phyloP scores from a whole-genome alignment of 2,888 invertebrate species.

The Bombyx huttoni region DNA sequence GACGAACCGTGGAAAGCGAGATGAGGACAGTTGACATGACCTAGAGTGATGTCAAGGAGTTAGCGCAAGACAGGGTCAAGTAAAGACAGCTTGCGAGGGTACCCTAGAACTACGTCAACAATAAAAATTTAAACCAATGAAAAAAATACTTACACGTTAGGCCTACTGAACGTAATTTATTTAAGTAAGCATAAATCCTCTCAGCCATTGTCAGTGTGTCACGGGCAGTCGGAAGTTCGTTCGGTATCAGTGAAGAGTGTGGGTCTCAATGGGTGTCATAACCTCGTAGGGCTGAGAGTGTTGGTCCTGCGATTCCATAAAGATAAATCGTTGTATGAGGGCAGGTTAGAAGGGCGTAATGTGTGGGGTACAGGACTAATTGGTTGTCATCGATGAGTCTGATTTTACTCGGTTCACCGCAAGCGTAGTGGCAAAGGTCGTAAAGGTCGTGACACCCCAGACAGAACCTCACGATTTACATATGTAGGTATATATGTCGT shows the following conservation, averaged over 20 bases:
- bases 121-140: too few relatives aligned
- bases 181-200: conserved; percentile 31
- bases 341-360: conserved; percentile 31
- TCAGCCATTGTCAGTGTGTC: conserved; percentile 36
- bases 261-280: conserved; percentile 29
- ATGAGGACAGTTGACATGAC: too few relatives aligned
- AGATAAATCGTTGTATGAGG: conserved; percentile 53
- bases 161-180: conserved; percentile 16
- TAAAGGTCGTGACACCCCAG: too few relatives aligned
- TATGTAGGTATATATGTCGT: too few relatives aligned
- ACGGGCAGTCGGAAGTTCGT: conserved; percentile 25
- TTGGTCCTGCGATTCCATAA: conserved; percentile 47
- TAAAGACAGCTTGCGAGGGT: too few relatives aligned
- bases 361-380: conserved; percentile 49
- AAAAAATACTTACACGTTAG: neutral
- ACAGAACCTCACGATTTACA: too few relatives aligned
- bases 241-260: conserved; percentile 22
- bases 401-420: conserved; percentile 28
- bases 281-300: conserved; percentile 36
- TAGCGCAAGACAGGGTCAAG: too few relatives aligned
- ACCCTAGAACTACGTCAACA: too few relatives aligned
- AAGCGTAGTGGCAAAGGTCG: conserved; percentile 25
- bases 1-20: too few relatives aligned
- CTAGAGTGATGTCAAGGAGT: too few relatives aligned
- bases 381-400: conserved; percentile 65